A percentile compares a stretch with the other conserved stretches of the same genome.
Conservation (phyloP, 2,113 vertebrate genomes). For the Trogon melanurus region DNA sequence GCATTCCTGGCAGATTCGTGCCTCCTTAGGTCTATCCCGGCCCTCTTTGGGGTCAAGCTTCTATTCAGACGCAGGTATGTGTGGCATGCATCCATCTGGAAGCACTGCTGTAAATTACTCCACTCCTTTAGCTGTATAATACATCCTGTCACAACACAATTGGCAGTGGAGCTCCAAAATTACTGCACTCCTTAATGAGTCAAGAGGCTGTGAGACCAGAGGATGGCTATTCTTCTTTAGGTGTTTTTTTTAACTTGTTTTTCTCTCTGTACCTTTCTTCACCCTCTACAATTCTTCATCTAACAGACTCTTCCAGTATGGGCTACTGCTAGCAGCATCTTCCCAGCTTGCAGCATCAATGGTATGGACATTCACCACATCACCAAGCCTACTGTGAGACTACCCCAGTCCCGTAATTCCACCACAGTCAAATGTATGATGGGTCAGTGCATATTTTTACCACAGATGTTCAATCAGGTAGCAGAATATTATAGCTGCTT, state of each 20-base stretch:
- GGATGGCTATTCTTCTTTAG: not conserved
- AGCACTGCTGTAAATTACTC: not conserved
- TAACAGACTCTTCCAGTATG: not conserved
- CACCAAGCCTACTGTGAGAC: not conserved
- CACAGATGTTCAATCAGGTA: not conserved
- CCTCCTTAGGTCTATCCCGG: not conserved
- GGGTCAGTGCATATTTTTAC: not conserved
- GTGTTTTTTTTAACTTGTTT: not conserved
- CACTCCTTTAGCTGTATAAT: not conserved
- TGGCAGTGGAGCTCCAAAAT: not conserved
- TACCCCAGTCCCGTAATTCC: not conserved
- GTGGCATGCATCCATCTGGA: slow-evolving; percentile 4
- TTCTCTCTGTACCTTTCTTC: not conserved
- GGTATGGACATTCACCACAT: not conserved
- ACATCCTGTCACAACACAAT: not conserved
- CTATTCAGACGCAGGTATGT: slow-evolving; percentile 16
- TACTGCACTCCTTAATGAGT: not conserved
- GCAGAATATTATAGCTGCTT: not conserved
- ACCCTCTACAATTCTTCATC: not conserved
- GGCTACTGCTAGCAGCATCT: not conserved
- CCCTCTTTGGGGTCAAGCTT: not conserved
- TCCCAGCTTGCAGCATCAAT: not conserved
- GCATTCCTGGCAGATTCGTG: slow-evolving; percentile 32
- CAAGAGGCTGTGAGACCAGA: not conserved
- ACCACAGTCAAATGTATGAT: not conserved